Evolutionary conservation across 2,888 invertebrate genomes (phyloP).

Genomic region (Endotricha flammealis): DNA sequence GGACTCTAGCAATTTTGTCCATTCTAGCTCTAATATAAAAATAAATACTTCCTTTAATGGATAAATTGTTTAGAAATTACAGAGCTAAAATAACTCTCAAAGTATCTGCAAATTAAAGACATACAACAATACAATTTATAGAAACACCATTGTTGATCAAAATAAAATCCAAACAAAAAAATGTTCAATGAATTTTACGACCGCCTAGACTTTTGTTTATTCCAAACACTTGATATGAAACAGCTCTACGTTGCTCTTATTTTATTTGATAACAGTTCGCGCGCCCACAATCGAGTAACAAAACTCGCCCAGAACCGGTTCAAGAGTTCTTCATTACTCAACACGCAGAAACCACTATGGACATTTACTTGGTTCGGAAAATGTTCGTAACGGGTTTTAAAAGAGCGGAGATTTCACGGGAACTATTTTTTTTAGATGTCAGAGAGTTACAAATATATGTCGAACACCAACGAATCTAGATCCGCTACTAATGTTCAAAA

Average conservation of each 20-base stretch:
- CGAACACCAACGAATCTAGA: too few relatives aligned
- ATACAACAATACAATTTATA: too few relatives aligned
- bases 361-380: neutral
- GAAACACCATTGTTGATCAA: too few relatives aligned
- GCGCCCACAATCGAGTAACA: slow-evolving; percentile 6
- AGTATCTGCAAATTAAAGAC: too few relatives aligned
- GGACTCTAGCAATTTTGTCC: too few relatives aligned
- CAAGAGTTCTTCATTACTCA: slow-evolving; percentile 11
- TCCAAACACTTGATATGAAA: slow-evolving; percentile 9
- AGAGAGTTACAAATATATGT: too few relatives aligned
- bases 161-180: neutral
- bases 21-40: too few relatives aligned
- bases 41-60: too few relatives aligned
- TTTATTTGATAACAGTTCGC: slow-evolving; percentile 14
- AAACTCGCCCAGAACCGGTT: slow-evolving; percentile 14
- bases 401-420: neutral
- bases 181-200: neutral
- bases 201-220: neutral
- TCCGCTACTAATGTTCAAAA: too few relatives aligned
- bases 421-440: too few relatives aligned
- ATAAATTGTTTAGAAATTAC: too few relatives aligned
- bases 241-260: slow-evolving; percentile 7
- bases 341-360: neutral
- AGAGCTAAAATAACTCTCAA: too few relatives aligned
- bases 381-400: neutral